Percentiles rank a stretch among this genome's conserved stretches.
Evolutionary conservation across 2,113 vertebrate species (phyloP).

Genomic region (Sinocyclocheilus maitianheensis): DNA sequence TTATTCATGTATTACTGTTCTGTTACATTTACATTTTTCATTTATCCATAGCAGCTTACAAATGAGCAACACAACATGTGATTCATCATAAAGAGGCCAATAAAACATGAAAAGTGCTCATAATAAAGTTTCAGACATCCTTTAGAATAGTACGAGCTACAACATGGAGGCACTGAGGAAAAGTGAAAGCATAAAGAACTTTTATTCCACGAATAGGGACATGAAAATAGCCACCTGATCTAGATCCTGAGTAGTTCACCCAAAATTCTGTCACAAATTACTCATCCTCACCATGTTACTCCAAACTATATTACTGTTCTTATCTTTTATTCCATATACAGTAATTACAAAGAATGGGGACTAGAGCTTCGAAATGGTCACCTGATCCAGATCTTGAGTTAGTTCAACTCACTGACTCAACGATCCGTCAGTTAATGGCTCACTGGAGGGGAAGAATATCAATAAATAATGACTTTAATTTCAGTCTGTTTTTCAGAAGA

Average conservation of each 20-base stretch:
- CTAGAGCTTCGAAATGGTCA: not conserved
- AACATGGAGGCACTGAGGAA: not conserved
- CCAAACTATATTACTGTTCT: not conserved
- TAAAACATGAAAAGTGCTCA: not conserved
- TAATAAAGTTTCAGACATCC: no score
- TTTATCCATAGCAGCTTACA: not conserved
- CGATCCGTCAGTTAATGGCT: not conserved
- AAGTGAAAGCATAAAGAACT: no score
- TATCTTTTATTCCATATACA: not conserved
- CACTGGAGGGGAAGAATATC: slow-evolving; percentile 3
- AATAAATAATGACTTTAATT: slow-evolving; percentile 14
- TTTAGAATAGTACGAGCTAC: no score
- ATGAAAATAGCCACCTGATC: not conserved
- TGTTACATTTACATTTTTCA: not conserved
- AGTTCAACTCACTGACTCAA: not conserved
- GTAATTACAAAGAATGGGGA: not conserved
- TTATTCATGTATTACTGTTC: not conserved
- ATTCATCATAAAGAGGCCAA: not conserved
- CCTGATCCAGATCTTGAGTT: not conserved
- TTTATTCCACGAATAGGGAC: not conserved
- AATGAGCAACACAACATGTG: not conserved
- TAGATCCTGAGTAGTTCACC: not conserved
- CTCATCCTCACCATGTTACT: not conserved
- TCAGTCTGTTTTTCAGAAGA: not conserved
- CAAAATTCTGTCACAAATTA: not conserved